phyloP scores from a whole-genome alignment of 2,888 invertebrate genomes.

The Tachina grossa region DNA sequence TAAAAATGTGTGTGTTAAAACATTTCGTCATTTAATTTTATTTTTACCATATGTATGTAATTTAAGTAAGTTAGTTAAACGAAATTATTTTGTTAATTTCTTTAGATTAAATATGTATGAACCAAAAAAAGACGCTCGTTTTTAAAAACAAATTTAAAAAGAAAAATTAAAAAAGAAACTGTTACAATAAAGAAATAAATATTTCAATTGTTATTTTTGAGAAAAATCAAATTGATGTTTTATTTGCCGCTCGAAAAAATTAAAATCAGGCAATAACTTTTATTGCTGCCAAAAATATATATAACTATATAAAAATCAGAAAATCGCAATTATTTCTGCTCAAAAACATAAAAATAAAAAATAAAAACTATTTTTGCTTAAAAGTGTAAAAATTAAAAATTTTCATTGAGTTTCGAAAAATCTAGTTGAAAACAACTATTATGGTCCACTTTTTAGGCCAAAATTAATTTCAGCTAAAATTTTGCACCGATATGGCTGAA shows the following conservation, averaged over 20 bases:
- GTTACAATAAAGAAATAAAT: slow-evolving; percentile 62
- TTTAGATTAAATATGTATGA: slow-evolving; percentile 39
- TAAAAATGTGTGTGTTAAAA: slow-evolving; percentile 22
- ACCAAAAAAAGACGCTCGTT: slow-evolving; percentile 71
- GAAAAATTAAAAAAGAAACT: slow-evolving; percentile 50
- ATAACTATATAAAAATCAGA: too few species aligned
- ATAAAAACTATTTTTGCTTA: too few species aligned
- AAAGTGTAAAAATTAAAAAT: too few species aligned
- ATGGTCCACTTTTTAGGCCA: too few species aligned
- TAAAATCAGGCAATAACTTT: too few species aligned
- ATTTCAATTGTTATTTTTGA: slow-evolving; percentile 69
- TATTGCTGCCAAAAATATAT: too few species aligned
- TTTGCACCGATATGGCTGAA: too few species aligned
- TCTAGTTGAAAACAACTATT: too few species aligned
- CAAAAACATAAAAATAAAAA: too few species aligned
- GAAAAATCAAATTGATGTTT: slow-evolving; percentile 10
- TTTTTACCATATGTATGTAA: slow-evolving; percentile 14
- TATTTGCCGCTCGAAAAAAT: neutral
- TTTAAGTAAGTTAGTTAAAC: slow-evolving; percentile 60
- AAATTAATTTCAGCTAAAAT: too few species aligned
- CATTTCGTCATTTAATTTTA: slow-evolving; percentile 29
- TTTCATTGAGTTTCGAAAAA: too few species aligned
- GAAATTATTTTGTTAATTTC: slow-evolving; percentile 60
- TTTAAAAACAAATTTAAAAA: slow-evolving; percentile 45
- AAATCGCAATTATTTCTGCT: too few species aligned